Percentiles rank a stretch among this genome's conserved stretches.
Conservation (phyloP, 1,140 invertebrate genomes). For the Lasioglossum albipes region DNA sequence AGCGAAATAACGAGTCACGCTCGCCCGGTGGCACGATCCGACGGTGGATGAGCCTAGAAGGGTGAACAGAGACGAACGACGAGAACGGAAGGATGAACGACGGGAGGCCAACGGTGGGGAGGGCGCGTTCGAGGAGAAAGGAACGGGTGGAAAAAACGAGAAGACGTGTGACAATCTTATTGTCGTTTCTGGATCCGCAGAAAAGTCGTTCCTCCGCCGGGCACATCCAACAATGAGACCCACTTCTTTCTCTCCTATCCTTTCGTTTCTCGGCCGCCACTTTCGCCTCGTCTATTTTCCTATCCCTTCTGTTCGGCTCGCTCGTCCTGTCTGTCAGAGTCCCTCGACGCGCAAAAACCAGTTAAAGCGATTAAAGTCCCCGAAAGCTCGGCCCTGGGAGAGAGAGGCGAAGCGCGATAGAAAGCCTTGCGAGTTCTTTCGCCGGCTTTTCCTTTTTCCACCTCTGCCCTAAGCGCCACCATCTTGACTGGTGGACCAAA, state of each 20-base stretch:
- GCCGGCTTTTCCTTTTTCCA: slow-evolving; percentile 26
- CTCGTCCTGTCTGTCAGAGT: slow-evolving; percentile 55
- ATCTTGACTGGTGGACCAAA: slow-evolving; percentile 12
- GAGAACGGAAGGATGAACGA: slow-evolving; percentile 7
- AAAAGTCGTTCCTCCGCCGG: slow-evolving; percentile 53
- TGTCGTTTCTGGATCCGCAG: slow-evolving; percentile 54
- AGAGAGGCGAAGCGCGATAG: slow-evolving; percentile 57
- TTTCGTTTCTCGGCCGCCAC: slow-evolving; percentile 34
- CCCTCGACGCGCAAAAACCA: slow-evolving; percentile 60
- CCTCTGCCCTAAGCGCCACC: slow-evolving; percentile 24
- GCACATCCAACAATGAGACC: slow-evolving; percentile 58
- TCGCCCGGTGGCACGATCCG: slow-evolving; percentile 50
- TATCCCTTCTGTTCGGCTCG: slow-evolving; percentile 44
- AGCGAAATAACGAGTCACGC: slow-evolving; percentile 64
- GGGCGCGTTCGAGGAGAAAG: too few relatives aligned
- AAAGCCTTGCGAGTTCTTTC: slow-evolving; percentile 64
- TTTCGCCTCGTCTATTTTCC: slow-evolving; percentile 56
- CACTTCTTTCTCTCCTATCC: slow-evolving; percentile 1
- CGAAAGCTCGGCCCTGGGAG: slow-evolving; percentile 52
- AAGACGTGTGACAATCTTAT: slow-evolving; percentile 62
- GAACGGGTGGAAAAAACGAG: slow-evolving; percentile 27
- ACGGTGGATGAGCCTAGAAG: slow-evolving; percentile 30
- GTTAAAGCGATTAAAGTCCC: slow-evolving; percentile 67
- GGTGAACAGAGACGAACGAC: slow-evolving; percentile 23
- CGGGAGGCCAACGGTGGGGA: too few relatives aligned